phyloP scores from a whole-genome alignment of 2,113 vertebrate species.

The Protobothrops mucrosquamatus region DNA sequence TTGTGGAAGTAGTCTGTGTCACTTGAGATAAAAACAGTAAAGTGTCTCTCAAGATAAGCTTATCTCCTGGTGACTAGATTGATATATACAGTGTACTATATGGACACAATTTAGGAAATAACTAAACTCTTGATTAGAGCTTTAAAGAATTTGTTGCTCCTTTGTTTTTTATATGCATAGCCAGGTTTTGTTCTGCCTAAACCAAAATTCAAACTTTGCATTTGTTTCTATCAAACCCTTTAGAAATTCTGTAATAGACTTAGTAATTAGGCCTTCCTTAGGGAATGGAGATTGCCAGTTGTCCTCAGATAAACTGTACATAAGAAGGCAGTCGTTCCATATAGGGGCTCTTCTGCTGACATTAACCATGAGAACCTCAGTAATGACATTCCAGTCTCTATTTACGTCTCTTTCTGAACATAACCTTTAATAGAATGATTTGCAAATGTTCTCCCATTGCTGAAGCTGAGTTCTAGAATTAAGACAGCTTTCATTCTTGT shows the following conservation, averaged over 20 bases:
- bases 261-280: conserved; percentile 41
- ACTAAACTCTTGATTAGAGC: too few species aligned
- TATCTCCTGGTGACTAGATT: neutral
- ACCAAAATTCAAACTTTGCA: conserved; percentile 20
- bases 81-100: neutral
- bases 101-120: neutral
- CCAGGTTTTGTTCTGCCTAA: conserved; percentile 20
- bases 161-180: neutral
- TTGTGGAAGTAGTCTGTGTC: neutral
- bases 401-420: conserved; percentile 15
- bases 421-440: conserved; percentile 43
- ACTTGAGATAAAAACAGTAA: neutral
- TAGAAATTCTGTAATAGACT: conserved; percentile 45
- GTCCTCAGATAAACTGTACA: conserved; percentile 51
- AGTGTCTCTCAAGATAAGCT: neutral
- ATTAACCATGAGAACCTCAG: conserved; percentile 20
- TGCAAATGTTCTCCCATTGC: conserved; percentile 1
- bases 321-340: conserved; percentile 41
- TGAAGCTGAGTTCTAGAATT: conserved; percentile 29
- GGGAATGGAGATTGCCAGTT: conserved; percentile 39
- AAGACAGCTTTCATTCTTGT: conserved; percentile 4
- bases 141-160: neutral
- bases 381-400: conserved; percentile 32
- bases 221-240: conserved; percentile 11
- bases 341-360: conserved; percentile 31